A percentile compares a stretch with the other conserved stretches of the same genome.
These are phyloP conservation scores for Pipra filicauda DNA, from an alignment of 2,113 vertebrate species.

Conservation along the genomic window DNA sequence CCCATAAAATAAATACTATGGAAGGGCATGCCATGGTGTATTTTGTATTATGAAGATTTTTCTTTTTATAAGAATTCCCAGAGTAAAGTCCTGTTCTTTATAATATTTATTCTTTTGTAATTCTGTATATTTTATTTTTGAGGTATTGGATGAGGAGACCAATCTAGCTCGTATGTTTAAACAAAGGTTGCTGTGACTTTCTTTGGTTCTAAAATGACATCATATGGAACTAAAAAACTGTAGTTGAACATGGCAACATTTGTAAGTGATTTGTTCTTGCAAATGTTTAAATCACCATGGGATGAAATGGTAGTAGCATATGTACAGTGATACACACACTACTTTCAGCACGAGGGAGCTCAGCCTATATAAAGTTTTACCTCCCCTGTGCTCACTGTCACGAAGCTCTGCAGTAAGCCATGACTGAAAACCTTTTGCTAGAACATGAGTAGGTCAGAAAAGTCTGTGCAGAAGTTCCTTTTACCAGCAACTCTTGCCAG, in stretches of 20 bases:
- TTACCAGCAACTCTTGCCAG: neutral
- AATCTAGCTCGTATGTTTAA: neutral
- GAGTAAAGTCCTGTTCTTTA: neutral
- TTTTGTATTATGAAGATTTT: neutral
- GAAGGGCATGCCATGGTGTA: neutral
- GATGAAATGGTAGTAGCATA: neutral
- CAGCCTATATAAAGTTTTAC: neutral
- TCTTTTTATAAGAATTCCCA: neutral
- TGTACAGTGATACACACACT: accelerated
- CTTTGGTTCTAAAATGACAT: neutral
- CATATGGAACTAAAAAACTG: neutral
- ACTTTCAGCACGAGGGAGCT: neutral
- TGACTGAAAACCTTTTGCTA: neutral
- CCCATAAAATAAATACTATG: neutral
- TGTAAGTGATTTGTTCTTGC: neutral
- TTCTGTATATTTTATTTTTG: neutral
- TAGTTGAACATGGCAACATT: neutral
- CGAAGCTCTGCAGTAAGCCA: neutral
- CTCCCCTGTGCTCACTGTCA: neutral
- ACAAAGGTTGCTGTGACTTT: neutral
- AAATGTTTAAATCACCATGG: neutral
- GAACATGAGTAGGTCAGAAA: neutral
- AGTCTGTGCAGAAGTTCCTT: neutral
- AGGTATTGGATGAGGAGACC: neutral
- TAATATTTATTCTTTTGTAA: neutral